phyloP scores from a whole-genome alignment of 2,113 vertebrate species.

The Dolichotis patagonum region DNA sequence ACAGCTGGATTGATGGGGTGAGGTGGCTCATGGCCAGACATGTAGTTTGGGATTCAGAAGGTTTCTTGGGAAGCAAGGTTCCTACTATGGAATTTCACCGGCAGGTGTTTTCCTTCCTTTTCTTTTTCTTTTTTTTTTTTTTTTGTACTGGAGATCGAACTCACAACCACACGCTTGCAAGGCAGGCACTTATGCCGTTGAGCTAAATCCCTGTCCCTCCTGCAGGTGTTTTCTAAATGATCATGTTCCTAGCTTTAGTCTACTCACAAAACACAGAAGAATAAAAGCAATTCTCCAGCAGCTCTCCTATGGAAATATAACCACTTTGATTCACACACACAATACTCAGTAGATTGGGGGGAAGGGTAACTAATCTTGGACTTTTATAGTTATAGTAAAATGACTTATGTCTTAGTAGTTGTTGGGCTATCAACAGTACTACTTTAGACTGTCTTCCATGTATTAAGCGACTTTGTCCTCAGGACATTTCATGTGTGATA shows the following conservation, averaged over 20 bases:
- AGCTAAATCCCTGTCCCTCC: too few species aligned
- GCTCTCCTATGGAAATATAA: background rate
- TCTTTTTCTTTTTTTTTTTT: too few species aligned
- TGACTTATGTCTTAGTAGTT: background rate
- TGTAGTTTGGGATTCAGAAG: background rate
- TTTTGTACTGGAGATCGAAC: too few species aligned
- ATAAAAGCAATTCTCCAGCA: background rate
- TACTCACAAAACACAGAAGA: background rate
- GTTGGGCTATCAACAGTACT: background rate
- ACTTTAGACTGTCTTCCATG: background rate
- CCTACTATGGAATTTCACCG: background rate
- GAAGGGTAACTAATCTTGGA: background rate
- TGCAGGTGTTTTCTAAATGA: background rate
- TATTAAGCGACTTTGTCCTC: background rate
- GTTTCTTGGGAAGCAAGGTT: background rate
- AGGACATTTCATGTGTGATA: background rate
- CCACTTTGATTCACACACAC: background rate
- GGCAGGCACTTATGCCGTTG: too few species aligned
- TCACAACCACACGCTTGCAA: too few species aligned
- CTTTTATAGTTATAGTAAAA: background rate
- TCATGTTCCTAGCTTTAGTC: background rate
- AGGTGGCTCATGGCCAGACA: background rate
- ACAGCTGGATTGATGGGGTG: background rate
- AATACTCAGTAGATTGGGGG: background rate
- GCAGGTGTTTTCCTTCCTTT: background rate